phyloP scores from a whole-genome alignment of 2,888 invertebrate species.

The Catocala sponsa region DNA sequence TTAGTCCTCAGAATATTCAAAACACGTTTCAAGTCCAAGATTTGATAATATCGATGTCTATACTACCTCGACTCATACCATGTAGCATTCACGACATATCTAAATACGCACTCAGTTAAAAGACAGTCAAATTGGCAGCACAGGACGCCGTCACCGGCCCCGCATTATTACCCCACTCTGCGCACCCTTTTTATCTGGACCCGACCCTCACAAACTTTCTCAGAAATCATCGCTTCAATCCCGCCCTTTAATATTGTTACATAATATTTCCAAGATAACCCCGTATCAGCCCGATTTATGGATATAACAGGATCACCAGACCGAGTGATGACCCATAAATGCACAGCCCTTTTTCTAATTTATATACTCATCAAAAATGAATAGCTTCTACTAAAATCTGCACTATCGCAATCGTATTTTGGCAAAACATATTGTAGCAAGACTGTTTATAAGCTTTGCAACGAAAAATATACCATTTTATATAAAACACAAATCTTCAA shows the following conservation, averaged over 20 bases:
- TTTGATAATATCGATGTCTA: too few relatives aligned
- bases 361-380: not conserved
- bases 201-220: conserved; percentile 75
- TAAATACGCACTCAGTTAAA: conserved; percentile 46
- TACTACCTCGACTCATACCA: too few relatives aligned
- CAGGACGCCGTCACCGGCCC: conserved; percentile 58
- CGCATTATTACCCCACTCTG: conserved; percentile 69
- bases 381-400: conserved; percentile 2
- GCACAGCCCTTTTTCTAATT: conserved; percentile 15
- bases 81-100: conserved; percentile 20
- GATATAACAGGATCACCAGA: conserved; percentile 51
- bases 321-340: conserved; percentile 52
- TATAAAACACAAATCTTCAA: conserved; percentile 29
- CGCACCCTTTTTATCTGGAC: conserved; percentile 79
- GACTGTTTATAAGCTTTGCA: conserved; percentile 11
- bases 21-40: too few relatives aligned
- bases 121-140: conserved; percentile 42
- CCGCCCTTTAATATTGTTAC: conserved; percentile 72
- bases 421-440: conserved; percentile 5
- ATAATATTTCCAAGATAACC: conserved; percentile 66
- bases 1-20: too few relatives aligned
- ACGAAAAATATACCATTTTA: conserved; percentile 12
- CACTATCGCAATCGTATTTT: not conserved
- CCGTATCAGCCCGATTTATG: conserved; percentile 59
- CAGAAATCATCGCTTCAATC: conserved; percentile 74